These are phyloP conservation scores for Eupsilia transversa DNA, from an alignment of 2,888 invertebrate species.

Conservation along the genomic window DNA sequence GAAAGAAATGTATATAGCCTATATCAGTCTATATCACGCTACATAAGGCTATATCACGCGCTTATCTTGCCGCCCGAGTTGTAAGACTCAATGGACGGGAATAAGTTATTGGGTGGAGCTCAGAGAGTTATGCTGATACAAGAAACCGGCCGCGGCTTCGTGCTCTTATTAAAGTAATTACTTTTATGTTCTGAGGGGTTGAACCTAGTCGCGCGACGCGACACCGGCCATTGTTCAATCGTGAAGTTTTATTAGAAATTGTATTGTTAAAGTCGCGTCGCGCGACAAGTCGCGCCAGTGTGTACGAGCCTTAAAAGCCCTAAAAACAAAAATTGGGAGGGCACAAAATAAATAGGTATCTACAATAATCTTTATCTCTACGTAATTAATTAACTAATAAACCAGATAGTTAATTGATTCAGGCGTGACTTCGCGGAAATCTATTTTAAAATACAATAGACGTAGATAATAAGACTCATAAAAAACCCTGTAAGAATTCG, in stretches of 20 bases:
- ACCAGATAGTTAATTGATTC: too few relatives aligned
- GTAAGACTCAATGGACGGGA: conserved; percentile 52
- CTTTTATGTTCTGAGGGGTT: conserved; percentile 5
- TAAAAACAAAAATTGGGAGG: not conserved
- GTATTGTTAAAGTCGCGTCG: too few relatives aligned
- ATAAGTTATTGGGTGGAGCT: conserved; percentile 51
- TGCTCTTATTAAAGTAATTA: conserved; percentile 11
- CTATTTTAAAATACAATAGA: too few relatives aligned
- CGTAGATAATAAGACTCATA: too few relatives aligned
- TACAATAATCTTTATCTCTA: not conserved
- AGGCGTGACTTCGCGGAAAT: too few relatives aligned
- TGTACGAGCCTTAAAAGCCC: not conserved
- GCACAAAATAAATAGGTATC: not conserved
- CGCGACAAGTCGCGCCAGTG: too few relatives aligned
- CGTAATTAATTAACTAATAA: not conserved
- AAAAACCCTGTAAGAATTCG: too few relatives aligned
- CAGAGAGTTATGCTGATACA: conserved; percentile 30
- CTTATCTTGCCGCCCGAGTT: conserved; percentile 43
- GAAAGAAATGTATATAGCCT: conserved; percentile 13
- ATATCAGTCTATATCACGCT: conserved; percentile 9
- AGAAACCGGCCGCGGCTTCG: not conserved
- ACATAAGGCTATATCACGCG: conserved; percentile 4
- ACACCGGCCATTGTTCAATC: too few relatives aligned
- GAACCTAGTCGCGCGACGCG: too few relatives aligned
- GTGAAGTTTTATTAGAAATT: too few relatives aligned